Conservation (phyloP, 2,113 vertebrate species). For the Ictidomys tridecemlineatus region DNA sequence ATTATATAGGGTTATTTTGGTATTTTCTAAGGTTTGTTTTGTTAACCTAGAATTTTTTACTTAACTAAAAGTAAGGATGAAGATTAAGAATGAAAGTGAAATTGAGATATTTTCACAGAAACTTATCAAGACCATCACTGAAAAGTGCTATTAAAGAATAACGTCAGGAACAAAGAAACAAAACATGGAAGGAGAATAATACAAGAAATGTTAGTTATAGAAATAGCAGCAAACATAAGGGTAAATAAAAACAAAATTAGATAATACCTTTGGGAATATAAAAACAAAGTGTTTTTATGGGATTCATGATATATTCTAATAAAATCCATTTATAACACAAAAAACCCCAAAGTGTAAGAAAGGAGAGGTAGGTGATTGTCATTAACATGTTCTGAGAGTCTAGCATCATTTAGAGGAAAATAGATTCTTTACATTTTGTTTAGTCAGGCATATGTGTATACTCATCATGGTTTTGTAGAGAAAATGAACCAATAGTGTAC, state of each 20-base stretch:
- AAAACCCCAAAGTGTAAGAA: background rate
- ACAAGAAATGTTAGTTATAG: background rate
- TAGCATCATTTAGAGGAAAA: background rate
- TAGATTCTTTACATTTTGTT: too few species aligned
- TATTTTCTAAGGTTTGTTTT: too few species aligned
- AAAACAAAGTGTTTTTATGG: background rate
- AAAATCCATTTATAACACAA: too few species aligned
- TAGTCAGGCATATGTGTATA: too few species aligned
- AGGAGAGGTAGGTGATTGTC: background rate
- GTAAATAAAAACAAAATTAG: background rate
- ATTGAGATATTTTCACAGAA: background rate
- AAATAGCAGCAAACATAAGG: background rate
- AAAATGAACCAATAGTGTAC: too few species aligned
- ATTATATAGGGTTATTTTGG: too few species aligned
- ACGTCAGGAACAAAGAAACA: background rate
- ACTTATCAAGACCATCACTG: background rate
- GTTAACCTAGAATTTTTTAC: background rate
- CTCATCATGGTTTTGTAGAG: too few species aligned
- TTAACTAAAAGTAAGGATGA: background rate
- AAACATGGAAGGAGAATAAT: background rate
- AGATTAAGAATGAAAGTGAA: background rate
- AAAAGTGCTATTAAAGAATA: background rate
- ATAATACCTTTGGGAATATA: background rate
- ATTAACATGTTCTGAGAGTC: background rate
- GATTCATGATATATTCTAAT: too few species aligned